These are phyloP conservation scores for Chaetodon trifasciatus DNA, from an alignment of 2,797 vertebrate genomes.

Conservation along the genomic window DNA sequence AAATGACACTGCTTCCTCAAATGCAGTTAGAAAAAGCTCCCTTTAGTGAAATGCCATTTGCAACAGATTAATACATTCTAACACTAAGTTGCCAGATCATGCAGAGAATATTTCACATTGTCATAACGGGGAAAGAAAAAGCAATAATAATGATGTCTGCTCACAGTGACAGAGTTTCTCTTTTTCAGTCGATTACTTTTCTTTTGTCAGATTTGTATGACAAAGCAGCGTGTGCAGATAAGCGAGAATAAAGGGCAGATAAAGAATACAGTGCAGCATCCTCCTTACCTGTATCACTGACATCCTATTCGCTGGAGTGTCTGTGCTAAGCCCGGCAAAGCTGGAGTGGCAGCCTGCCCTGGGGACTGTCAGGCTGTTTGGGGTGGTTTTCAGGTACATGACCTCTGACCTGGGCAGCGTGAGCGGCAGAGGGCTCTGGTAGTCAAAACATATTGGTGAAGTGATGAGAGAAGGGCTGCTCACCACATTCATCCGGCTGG, in stretches of 20 bases:
- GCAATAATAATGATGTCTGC: conserved; percentile 69
- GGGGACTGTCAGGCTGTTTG: conserved; percentile 98
- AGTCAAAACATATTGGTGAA: conserved; percentile 99
- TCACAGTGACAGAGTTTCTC: conserved; percentile 60
- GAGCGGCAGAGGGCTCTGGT: conserved; percentile 98
- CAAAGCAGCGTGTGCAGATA: conserved; percentile 72
- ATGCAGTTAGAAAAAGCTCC: conserved; percentile 26
- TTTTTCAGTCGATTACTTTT: conserved; percentile 69
- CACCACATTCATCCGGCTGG: conserved; percentile 99
- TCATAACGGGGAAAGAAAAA: conserved; percentile 46
- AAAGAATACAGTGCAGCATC: conserved; percentile 68
- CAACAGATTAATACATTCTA: conserved; percentile 35
- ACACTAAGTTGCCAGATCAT: conserved; percentile 51
- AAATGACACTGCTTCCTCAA: conserved; percentile 51
- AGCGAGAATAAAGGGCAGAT: conserved; percentile 78
- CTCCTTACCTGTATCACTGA: conserved; percentile 99
- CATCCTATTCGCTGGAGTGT: conserved; percentile 97
- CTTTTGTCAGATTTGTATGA: conserved; percentile 78
- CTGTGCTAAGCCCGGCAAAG: conserved; percentile 95
- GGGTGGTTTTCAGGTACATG: conserved; percentile 99
- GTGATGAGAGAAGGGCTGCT: conserved; percentile 99
- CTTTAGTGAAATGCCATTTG: conserved; percentile 52
- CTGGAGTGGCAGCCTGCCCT: conserved; percentile 98
- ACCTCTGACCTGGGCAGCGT: conserved; percentile 99
- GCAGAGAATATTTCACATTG: conserved; percentile 52